These are phyloP conservation scores for Microcebus tavaratra DNA, from an alignment of 2,113 vertebrate genomes.

Conservation along the genomic window DNA sequence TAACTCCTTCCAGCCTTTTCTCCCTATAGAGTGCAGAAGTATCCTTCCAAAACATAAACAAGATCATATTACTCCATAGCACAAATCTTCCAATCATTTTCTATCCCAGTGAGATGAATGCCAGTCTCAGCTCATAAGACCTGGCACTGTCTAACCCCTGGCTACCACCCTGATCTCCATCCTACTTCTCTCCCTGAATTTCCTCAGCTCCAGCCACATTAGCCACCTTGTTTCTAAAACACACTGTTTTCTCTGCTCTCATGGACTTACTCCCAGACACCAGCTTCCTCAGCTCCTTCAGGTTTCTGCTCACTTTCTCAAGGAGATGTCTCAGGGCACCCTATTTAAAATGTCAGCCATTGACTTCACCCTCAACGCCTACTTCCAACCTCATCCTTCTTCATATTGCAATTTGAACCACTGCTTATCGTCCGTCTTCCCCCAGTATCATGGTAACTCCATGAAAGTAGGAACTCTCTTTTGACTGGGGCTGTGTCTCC, in stretches of 20 bases:
- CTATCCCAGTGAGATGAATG: neutral
- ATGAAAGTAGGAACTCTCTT: neutral
- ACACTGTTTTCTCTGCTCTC: neutral
- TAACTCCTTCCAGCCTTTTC: neutral
- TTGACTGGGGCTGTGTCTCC: neutral
- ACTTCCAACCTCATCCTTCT: no score
- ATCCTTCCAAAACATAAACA: neutral
- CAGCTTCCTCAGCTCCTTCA: neutral
- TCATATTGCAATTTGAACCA: neutral
- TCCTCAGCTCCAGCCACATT: neutral
- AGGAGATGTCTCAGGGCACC: neutral
- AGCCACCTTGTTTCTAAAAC: neutral
- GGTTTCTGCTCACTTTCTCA: neutral
- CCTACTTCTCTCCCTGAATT: neutral
- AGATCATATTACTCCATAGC: neutral
- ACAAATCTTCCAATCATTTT: neutral
- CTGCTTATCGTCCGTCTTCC: neutral
- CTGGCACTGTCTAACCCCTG: neutral
- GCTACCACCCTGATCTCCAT: neutral
- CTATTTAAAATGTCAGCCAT: neutral
- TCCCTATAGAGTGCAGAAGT: neutral
- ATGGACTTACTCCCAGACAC: neutral
- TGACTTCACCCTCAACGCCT: neutral
- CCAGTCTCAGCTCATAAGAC: neutral
- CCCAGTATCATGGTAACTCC: no score